Evolutionary conservation across 2,797 vertebrate species (phyloP), one percentile per base, ranked within the genome.

Genomic region (Scolopax bukidnonensis): DNA sequence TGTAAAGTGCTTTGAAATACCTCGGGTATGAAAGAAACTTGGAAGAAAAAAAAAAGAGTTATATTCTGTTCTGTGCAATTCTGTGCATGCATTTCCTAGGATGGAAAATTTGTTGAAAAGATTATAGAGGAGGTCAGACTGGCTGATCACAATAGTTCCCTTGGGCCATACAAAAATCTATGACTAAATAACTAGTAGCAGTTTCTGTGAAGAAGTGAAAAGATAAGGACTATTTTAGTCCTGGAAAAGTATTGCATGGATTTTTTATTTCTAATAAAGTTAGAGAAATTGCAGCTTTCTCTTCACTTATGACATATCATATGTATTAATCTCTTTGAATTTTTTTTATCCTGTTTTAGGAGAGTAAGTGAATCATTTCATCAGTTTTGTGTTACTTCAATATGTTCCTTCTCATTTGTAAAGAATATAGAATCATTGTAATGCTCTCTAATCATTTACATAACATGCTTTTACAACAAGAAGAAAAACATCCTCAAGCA

Each of bases 401-500:
- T 94, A 81, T 84, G 83, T 95, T 97, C 56, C 40, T 96, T 95
- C 53, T 67, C n/a, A 89, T 95, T 92, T 87, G 56, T 92, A 56
- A 94, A 96, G 95, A 96, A 97, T 96, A 96, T 70, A 86, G 93
- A 94, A 93, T 77, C 63, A 84, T 75, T 95, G 83, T 84, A 94
- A 95, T 96, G 61, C 82, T 90, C n/a, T 87, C 60, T 95, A 92
- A 83, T 94, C 4, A 95, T 96, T 93, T 93, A 75, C 51, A 85
- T 92, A 89, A 85, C 56, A 33, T 67, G 16, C 45, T 93, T 87
- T 92, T 96, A 80, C 56, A 87, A 53, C 64, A 67, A 71, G 89
- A 94, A 85, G 67, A 87, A 94, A 95, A 93, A 97, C 89, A 96
- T 94, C 93, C 96, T 97, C 86, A 77, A 96, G 96, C 95, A 97